These are phyloP conservation scores for Danaus chrysippus DNA, from an alignment of 2,888 invertebrate species.

Conservation along the genomic window DNA sequence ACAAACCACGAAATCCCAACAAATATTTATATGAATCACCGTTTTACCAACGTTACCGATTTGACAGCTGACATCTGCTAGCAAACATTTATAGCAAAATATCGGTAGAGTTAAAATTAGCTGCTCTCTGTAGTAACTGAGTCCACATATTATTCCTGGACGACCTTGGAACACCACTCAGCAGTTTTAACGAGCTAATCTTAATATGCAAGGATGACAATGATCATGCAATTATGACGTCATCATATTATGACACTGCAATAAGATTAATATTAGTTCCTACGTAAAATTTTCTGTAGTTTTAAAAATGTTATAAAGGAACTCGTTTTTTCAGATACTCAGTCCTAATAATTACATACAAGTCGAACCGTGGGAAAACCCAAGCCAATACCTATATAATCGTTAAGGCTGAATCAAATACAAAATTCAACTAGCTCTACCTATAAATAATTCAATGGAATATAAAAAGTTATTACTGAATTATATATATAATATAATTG, in stretches of 20 bases:
- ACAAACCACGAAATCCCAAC: not conserved
- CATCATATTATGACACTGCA: no score
- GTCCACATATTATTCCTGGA: slow-evolving; percentile 62
- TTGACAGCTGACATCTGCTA: slow-evolving; percentile 50
- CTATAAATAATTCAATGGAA: no score
- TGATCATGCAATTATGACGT: slow-evolving; percentile 21
- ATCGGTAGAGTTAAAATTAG: slow-evolving; percentile 55
- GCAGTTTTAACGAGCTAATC: slow-evolving; percentile 44
- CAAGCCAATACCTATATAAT: not conserved
- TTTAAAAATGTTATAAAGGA: no score
- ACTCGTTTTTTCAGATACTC: no score
- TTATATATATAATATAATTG: no score
- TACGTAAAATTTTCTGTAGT: no score
- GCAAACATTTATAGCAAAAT: slow-evolving; percentile 40
- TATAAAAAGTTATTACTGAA: no score
- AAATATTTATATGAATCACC: not conserved
- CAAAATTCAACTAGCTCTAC: no score
- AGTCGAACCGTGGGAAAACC: slow-evolving; percentile 25
- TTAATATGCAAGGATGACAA: slow-evolving; percentile 37
- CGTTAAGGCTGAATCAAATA: no score
- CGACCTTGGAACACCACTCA: slow-evolving; percentile 56
- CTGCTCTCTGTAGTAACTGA: slow-evolving; percentile 43
- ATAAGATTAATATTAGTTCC: no score
- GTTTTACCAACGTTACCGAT: slow-evolving; percentile 9
- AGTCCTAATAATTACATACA: not conserved